A percentile compares a stretch with the other conserved stretches of the same genome.
Evolutionary conservation across 2,888 invertebrate genomes (phyloP).

Genomic region (Sphinx pinastri): DNA sequence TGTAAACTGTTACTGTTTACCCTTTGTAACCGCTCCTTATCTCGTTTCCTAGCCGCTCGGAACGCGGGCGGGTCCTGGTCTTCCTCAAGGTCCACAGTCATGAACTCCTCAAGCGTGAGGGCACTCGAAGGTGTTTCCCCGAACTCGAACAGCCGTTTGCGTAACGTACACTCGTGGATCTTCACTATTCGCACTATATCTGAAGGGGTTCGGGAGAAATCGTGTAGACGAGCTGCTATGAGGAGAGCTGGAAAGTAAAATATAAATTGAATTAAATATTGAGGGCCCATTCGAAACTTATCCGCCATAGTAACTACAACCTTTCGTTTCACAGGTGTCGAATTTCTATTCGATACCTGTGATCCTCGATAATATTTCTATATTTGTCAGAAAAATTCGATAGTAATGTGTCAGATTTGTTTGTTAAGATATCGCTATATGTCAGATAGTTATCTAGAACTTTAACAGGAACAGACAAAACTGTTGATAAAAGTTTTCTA

Average conservation of each 20-base stretch:
- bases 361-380: too few relatives aligned
- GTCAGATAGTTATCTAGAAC: too few relatives aligned
- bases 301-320: too few relatives aligned
- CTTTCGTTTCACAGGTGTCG: too few relatives aligned
- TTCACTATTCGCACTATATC: slow-evolving; percentile 98
- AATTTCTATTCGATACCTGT: too few relatives aligned
- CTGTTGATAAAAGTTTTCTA: too few relatives aligned
- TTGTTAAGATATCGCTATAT: too few relatives aligned
- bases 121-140: slow-evolving; percentile 98
- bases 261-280: neutral
- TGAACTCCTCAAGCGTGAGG: slow-evolving; percentile 97
- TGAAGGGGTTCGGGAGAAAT: slow-evolving; percentile 92
- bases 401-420: too few relatives aligned
- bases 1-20: slow-evolving; percentile 66
- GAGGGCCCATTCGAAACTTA: too few relatives aligned
- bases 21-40: slow-evolving; percentile 92
- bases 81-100: slow-evolving; percentile 97
- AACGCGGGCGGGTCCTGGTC: slow-evolving; percentile 98
- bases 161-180: slow-evolving; percentile 96
- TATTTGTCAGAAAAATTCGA: too few relatives aligned
- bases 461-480: too few relatives aligned
- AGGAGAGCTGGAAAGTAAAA: slow-evolving; percentile 88
- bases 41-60: slow-evolving; percentile 94
- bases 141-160: slow-evolving; percentile 96
- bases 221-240: slow-evolving; percentile 96